These are phyloP conservation scores for Malthinus seriepunctatus DNA, from an alignment of 2,888 invertebrate genomes.

Conservation along the genomic window DNA sequence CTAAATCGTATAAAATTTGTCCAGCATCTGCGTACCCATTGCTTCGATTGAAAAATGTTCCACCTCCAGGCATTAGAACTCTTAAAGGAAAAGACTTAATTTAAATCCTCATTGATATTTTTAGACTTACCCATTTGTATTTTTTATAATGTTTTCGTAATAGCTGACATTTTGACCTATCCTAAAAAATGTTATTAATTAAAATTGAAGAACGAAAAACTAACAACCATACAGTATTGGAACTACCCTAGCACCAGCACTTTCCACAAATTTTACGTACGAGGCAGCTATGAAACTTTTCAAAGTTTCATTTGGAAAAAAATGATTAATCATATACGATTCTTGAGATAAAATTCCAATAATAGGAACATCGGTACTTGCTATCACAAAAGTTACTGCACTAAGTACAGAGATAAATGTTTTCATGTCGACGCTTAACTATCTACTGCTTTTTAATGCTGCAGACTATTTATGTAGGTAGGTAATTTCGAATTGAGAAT, in stretches of 20 bases:
- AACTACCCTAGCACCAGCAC: slow-evolving; percentile 84
- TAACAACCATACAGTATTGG: slow-evolving; percentile 69
- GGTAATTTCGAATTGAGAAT: no score
- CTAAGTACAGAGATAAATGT: slow-evolving; percentile 2
- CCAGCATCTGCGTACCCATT: slow-evolving; percentile 81
- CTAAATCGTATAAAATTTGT: slow-evolving; percentile 68
- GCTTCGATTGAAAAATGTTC: slow-evolving; percentile 69
- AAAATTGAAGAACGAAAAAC: not conserved
- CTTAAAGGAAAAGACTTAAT: slow-evolving; percentile 57
- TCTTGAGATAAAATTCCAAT: slow-evolving; percentile 76
- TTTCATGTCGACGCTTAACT: slow-evolving; percentile 5
- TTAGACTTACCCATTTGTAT: slow-evolving; percentile 71
- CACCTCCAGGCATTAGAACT: slow-evolving; percentile 82
- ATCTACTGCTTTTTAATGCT: no score
- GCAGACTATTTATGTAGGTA: no score
- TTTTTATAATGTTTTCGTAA: slow-evolving; percentile 63
- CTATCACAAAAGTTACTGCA: not conserved
- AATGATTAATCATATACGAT: slow-evolving; percentile 57
- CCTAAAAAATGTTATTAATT: slow-evolving; percentile 55
- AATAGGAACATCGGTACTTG: slow-evolving; percentile 60
- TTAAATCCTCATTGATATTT: no score
- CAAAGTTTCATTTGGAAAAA: slow-evolving; percentile 59
- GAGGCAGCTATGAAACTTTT: slow-evolving; percentile 81
- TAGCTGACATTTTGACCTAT: slow-evolving; percentile 63
- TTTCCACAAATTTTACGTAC: slow-evolving; percentile 88